phyloP scores from a whole-genome alignment of 2,113 vertebrate species.

The Pontoporia blainvillei region DNA sequence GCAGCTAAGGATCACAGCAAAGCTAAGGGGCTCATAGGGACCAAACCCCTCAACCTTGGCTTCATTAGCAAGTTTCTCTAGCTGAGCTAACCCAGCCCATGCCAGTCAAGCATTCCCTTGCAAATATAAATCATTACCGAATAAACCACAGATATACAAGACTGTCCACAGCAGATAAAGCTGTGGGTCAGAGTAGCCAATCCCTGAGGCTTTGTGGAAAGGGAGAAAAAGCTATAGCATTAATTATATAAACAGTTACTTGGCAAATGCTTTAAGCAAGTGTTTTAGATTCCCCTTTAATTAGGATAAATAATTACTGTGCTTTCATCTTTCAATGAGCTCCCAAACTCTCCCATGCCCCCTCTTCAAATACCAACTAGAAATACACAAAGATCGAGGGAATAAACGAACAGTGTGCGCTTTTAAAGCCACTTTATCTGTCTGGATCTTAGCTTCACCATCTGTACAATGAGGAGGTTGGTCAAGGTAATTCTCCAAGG shows the following conservation, averaged over 20 bases:
- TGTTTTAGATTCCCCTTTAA: conserved; percentile 68
- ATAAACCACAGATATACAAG: conserved; percentile 59
- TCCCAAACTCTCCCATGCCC: conserved; percentile 54
- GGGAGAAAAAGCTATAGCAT: conserved; percentile 29
- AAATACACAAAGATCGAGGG: conserved; percentile 43
- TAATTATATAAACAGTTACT: conserved; percentile 68
- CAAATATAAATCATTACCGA: conserved; percentile 73
- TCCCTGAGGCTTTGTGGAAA: conserved; percentile 40
- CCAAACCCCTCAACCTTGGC: conserved; percentile 62
- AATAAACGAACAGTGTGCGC: conserved; percentile 32
- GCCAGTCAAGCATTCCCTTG: conserved; percentile 61
- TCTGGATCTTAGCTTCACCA: background rate
- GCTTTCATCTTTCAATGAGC: conserved; percentile 63
- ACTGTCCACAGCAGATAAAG: conserved; percentile 49
- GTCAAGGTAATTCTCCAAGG: background rate
- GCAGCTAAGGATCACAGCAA: conserved; percentile 51
- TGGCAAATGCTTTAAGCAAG: conserved; percentile 56
- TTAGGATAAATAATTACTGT: conserved; percentile 63
- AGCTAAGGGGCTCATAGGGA: conserved; percentile 54
- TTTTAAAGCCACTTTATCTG: conserved; percentile 49
- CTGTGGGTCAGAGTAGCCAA: conserved; percentile 57
- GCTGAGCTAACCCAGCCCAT: conserved; percentile 54
- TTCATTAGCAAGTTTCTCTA: conserved; percentile 66
- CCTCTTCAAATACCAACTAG: conserved; percentile 54
- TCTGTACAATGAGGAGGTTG: background rate